Evolutionary conservation across 2,888 invertebrate genomes (phyloP), one percentile per base, ranked within the genome.

Genomic region (Lissonota sp.): DNA sequence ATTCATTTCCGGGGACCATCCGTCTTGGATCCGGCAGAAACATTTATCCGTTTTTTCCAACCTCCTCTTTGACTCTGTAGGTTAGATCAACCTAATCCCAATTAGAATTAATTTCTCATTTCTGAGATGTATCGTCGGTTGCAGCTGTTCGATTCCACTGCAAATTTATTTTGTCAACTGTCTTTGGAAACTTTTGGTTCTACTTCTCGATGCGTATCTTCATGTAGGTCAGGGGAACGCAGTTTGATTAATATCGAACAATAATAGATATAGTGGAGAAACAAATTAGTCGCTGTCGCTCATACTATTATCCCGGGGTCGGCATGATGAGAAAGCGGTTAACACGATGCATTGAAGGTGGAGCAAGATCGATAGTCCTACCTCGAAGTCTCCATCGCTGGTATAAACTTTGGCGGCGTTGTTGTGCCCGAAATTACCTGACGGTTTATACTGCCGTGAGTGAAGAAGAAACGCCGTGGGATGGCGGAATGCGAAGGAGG

Each of bases 381-480:
- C 40, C 51, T 42, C 14, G 37, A 49, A 74, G 74, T 58, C 42
- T 12, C 51, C 53, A 16, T 67, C 26, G 49, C 10, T 7, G 60
- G 49, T 51, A n/a, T n/a, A 51, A 80, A 80, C 51, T 85, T 86
- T 73, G 79, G 74, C 79, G 66, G 58, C 72, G 79, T 83, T 84
- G 83, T 87, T 83, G 83, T 79, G 84, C 76, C 79, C 84, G 73
- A 84, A 82, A 82, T 63, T 63, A 79, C 72, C 78, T 78, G 83
- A 67, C 10, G 75, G 73, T 49, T 70, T 67, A 69, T 51, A 57
- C 57, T 12, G 60, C 16, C 55, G 62, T 60, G 58, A 40, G 51
- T 39, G 57, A 63, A 53, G 60, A 53, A 62, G 74, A 49, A 55
- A 66, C 58, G 51, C 57, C 16, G 51, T 44, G 66, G 51, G 53